Conservation (phyloP, 2,888 invertebrate species). For the Rhogogaster chlorosoma region DNA sequence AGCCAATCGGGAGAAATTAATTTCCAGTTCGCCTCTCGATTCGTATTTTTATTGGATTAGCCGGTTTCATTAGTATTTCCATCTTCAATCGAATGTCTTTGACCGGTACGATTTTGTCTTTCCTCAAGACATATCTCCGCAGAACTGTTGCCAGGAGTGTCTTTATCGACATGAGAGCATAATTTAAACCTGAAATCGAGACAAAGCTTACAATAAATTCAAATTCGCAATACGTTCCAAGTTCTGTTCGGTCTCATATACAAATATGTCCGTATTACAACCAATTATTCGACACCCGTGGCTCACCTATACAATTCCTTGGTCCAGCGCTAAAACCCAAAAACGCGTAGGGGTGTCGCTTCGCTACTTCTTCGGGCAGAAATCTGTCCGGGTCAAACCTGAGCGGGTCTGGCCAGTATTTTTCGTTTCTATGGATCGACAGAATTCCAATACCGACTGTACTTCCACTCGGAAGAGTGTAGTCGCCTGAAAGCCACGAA, state of each 20-base stretch:
- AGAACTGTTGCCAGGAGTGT: constrained; percentile 39
- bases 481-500: constrained; percentile 52
- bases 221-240: neutral
- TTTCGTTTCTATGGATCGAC: constrained; percentile 60
- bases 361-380: constrained; percentile 63
- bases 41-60: constrained; percentile 58
- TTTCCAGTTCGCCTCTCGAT: constrained; percentile 56
- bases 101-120: neutral
- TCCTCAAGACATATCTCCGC: neutral
- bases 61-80: neutral
- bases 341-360: constrained; percentile 62
- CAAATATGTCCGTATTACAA: no score
- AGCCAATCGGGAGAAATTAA: neutral
- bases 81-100: neutral
- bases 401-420: constrained; percentile 64
- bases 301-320: constrained; percentile 64
- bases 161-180: constrained; percentile 78
- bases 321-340: constrained; percentile 66
- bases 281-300: no score
- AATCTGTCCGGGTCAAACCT: constrained; percentile 68
- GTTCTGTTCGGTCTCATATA: no score
- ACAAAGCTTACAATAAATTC: neutral
- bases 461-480: constrained; percentile 60
- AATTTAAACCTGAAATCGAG: constrained; percentile 72
- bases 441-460: constrained; percentile 59